Percentiles rank a stretch among this genome's conserved stretches.
Conservation (phyloP, 2,888 invertebrate species). For the Melipona bicolor region DNA sequence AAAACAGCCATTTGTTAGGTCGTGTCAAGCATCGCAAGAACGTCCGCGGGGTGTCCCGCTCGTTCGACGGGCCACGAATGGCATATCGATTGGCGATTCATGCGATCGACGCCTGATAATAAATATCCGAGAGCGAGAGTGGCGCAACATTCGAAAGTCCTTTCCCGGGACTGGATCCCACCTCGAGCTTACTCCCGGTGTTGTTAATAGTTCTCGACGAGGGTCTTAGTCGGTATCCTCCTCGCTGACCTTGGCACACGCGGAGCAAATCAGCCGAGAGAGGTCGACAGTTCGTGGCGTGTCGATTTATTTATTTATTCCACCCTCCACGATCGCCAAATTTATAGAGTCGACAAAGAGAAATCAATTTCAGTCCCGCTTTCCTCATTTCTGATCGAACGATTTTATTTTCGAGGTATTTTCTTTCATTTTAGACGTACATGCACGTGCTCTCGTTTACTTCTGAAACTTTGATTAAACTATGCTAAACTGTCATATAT, state of each 20-base stretch:
- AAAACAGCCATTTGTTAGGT: conserved; percentile 84
- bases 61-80: conserved; percentile 73
- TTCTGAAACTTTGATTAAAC: too few relatives aligned
- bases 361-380: too few relatives aligned
- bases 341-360: too few relatives aligned
- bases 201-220: conserved; percentile 56
- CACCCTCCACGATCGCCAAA: too few relatives aligned
- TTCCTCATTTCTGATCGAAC: too few relatives aligned
- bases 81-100: conserved; percentile 83
- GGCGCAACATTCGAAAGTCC: conserved; percentile 60
- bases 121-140: conserved; percentile 75
- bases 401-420: too few relatives aligned
- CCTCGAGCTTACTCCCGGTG: conserved; percentile 64
- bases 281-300: neutral
- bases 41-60: conserved; percentile 81
- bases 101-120: conserved; percentile 81
- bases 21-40: conserved; percentile 80
- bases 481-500: too few relatives aligned
- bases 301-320: neutral
- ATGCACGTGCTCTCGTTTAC: too few relatives aligned
- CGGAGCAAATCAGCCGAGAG: neutral
- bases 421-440: too few relatives aligned
- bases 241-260: neutral
- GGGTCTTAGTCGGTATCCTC: neutral
- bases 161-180: conserved; percentile 37